Evolutionary conservation across 2,113 vertebrate genomes (phyloP), one percentile per base, ranked within the genome.

Genomic region (Petaurus breviceps): DNA sequence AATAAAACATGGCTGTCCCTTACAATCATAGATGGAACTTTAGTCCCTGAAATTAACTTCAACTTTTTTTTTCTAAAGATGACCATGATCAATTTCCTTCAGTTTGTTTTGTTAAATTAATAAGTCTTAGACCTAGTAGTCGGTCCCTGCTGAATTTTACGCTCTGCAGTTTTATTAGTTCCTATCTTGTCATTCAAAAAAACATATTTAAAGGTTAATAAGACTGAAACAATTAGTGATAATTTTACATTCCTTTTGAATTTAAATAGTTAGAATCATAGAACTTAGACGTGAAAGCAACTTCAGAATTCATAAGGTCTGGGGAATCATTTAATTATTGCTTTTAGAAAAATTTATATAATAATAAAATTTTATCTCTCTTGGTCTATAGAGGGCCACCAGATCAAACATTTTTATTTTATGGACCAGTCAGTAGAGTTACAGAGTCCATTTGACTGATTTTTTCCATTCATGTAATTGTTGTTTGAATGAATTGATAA

Each of bases 1-100:
- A 97, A 97, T 97, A 97, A 97, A 97, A 96, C 95, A 94, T 95
- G 90, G 92, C 90, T 92, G 95, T 96, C 50, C 23, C 94, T 94
- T 93, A 92, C 93, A 96, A 84, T 37, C 19, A 84, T 93, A 96
- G 43, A 90, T 97, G 91, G 12, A 90, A 96, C 68, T 10, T 61
- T 95, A 95, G 95, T 94, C 28, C 49, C 91, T 97, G 28, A 94
- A 90, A 90, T 50, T 50, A 50, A 51, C 31, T 84, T 23, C 8
- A 77, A 23, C 93, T 90, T n/a, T 89, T 91, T 93, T 16, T 93
- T 97, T 93, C 53, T n/a, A 7, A 90, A 92, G 54, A 84, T 89
- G 46, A 51, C 91, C 51, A 10, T 94, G n/a, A 16, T 94, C 31
- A 93, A 6, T 95, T 93, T 95, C 50, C 95, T 94, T 97, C 49